Percentiles rank a stretch among this genome's conserved stretches.
Evolutionary conservation across 2,797 vertebrate genomes (phyloP).

Genomic region (Anguilla marmorata): DNA sequence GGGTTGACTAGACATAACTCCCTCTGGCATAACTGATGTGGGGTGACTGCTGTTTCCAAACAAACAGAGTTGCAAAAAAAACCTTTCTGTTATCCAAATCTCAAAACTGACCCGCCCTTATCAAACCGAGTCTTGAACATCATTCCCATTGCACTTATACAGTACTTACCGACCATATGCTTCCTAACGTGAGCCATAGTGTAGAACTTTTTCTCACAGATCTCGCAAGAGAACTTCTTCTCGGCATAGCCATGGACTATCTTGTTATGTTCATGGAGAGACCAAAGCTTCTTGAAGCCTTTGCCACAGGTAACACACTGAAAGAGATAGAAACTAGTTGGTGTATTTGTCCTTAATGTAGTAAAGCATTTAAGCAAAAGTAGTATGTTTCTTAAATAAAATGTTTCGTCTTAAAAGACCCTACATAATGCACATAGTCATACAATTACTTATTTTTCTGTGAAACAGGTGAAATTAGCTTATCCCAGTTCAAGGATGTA

Average conservation of each 20-base stretch:
- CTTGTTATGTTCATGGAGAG: conserved; percentile 96
- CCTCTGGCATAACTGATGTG: conserved; percentile 32
- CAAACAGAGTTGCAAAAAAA: neutral
- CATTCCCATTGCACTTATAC: neutral
- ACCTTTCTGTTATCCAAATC: neutral
- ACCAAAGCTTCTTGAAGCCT: conserved; percentile 98
- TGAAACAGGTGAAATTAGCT: neutral
- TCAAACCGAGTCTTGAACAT: neutral
- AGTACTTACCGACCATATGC: conserved; percentile 96
- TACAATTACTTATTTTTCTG: neutral
- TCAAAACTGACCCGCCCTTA: neutral
- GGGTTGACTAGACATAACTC: conserved; percentile 32
- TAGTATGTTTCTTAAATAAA: no score
- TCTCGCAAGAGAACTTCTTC: conserved; percentile 98
- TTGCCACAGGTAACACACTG: conserved; percentile 94
- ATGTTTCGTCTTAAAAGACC: no score
- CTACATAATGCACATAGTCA: no score
- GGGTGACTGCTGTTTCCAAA: conserved; percentile 34
- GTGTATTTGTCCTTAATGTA: neutral
- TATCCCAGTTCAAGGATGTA: neutral
- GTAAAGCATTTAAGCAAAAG: neutral
- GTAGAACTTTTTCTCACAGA: conserved; percentile 99
- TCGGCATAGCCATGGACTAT: conserved; percentile 94
- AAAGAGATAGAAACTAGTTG: conserved; percentile 29
- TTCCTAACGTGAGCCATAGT: conserved; percentile 99